These are phyloP conservation scores for Thymelicus lineola DNA, from an alignment of 2,888 invertebrate genomes.

Conservation along the genomic window DNA sequence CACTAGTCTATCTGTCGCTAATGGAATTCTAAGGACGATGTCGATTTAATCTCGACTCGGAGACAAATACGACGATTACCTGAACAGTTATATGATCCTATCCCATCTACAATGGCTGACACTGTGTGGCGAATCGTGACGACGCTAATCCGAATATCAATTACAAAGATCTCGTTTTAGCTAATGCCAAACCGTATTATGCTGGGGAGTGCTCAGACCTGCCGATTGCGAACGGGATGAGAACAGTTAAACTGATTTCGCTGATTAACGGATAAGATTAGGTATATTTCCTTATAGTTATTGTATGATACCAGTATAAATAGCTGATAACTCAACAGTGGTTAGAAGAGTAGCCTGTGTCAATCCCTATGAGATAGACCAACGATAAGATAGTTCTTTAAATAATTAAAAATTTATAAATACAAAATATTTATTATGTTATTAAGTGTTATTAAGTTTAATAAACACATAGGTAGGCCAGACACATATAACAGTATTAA, in stretches of 20 bases:
- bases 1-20: slow-evolving; percentile 8
- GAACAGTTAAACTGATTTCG: too few species aligned
- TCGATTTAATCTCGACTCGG: slow-evolving; percentile 28
- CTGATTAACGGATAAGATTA: neutral
- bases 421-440: too few species aligned
- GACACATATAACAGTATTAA: too few species aligned
- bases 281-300: too few species aligned
- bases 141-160: slow-evolving; percentile 36
- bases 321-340: too few species aligned
- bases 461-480: too few species aligned
- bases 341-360: too few species aligned
- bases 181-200: slow-evolving; percentile 28
- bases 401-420: too few species aligned
- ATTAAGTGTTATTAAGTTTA: too few species aligned
- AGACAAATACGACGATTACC: slow-evolving; percentile 35
- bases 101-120: slow-evolving; percentile 34
- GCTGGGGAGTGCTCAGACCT: slow-evolving; percentile 4
- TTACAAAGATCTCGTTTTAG: slow-evolving; percentile 35
- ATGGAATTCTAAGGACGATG: slow-evolving; percentile 18
- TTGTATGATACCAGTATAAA: too few species aligned
- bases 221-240: slow-evolving; percentile 1
- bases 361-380: too few species aligned
- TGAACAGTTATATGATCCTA: slow-evolving; percentile 35
- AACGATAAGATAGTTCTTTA: too few species aligned
- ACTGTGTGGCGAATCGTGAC: slow-evolving; percentile 35